Base-by-base conservation (phyloP, 2,797 vertebrate genomes). In the Perodicticus potto region DNA sequence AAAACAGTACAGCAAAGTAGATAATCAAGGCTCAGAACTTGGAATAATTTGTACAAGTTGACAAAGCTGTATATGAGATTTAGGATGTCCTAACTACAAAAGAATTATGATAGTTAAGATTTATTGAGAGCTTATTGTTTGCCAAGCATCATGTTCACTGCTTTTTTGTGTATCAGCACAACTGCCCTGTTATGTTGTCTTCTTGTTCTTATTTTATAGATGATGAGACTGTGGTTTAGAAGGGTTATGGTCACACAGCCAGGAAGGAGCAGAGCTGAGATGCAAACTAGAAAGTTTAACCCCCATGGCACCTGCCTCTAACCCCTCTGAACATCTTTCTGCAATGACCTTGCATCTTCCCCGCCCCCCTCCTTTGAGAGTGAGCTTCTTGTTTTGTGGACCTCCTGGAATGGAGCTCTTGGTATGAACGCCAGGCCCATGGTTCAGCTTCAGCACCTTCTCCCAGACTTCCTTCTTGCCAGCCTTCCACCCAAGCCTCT, bases 401-500 rank as follows among this genome's bases (percentile, higher is more conserved):
- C 34, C 40, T 73, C 7, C 77, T 94, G 45, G 61, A 57, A 83
- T 22, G 29, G 34, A 80, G 63, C 45, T 82, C 23, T 1, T 7
- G 34, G 53, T 19, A 10, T 45, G 74, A 55, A 27, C 84, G 83
- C 3, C 29, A 49, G 70, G 65, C 13, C 27, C 32, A 20, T 20
- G 9, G 19, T 32, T 69, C 61, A 76, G 34, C 5, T 1, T 86
- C 73, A 7, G 23, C 34, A 84, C 43, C 86, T 84, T 72, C 76
- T 95, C 34, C 77, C n/a, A 93, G 63, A 77, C 17, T 43, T 45
- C 20, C 34, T 67, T 93, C 73, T 84, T 57, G 83, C 69, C 86
- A 94, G 5, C 69, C 84, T 61, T 94, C 92, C 32, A 63, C 87
- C 74, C 69, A 72, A 87, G 37, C 40, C 32, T 92, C 76, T 93